phyloP scores from a whole-genome alignment of 1,140 invertebrate species.

The Pachyrhynchus sulphureomaculatus region DNA sequence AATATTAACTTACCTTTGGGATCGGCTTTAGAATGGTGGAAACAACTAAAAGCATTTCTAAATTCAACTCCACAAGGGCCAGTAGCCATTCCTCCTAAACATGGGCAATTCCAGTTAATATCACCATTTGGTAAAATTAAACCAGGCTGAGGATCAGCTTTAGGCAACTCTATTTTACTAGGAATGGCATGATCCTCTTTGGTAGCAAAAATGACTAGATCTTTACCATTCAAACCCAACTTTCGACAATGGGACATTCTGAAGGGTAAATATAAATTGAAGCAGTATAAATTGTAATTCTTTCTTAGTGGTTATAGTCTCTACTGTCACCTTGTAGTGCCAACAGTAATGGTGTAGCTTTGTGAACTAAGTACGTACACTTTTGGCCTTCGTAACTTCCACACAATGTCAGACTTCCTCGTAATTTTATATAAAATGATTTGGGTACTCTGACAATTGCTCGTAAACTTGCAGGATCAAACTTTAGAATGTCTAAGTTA shows the following conservation, averaged over 20 bases:
- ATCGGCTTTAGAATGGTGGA: conserved; percentile 76
- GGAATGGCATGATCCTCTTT: conserved; percentile 76
- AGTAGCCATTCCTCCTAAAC: conserved; percentile 92
- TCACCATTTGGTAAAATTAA: conserved; percentile 83
- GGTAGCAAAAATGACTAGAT: conserved; percentile 80
- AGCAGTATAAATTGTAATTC: not conserved
- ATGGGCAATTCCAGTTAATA: conserved; percentile 97
- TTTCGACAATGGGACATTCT: conserved; percentile 55
- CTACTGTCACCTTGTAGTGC: conserved; percentile 49
- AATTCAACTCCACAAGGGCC: conserved; percentile 94
- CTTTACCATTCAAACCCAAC: conserved; percentile 67
- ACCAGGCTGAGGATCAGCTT: conserved; percentile 73
- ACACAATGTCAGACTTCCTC: conserved; percentile 59
- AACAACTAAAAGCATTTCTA: conserved; percentile 91
- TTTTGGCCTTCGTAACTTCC: conserved; percentile 55
- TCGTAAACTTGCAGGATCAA: conserved; percentile 51
- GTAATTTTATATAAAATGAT: conserved; percentile 57
- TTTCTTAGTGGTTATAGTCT: conserved; percentile 44
- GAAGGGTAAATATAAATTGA: too few species aligned
- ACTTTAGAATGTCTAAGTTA: conserved; percentile 61
- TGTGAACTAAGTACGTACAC: conserved; percentile 60
- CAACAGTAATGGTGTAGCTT: conserved; percentile 54
- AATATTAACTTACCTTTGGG: conserved; percentile 62
- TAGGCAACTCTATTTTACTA: conserved; percentile 70
- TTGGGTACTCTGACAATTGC: conserved; percentile 60